Evolutionary conservation across 2,797 vertebrate species (phyloP).

Genomic region (Enteromius fasciolatus): DNA sequence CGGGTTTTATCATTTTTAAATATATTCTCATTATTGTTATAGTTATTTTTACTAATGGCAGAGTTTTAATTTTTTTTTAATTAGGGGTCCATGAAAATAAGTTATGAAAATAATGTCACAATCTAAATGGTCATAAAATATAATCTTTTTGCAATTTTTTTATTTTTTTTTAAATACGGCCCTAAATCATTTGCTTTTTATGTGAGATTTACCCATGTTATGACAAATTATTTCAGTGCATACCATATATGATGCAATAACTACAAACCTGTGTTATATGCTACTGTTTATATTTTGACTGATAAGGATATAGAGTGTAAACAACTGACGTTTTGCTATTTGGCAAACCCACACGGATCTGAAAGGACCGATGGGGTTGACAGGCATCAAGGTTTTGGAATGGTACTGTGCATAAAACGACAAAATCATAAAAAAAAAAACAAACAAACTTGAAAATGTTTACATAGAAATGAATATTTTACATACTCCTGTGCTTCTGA

Average conservation of each 20-base stretch:
- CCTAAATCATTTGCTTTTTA: neutral
- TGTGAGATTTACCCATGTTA: neutral
- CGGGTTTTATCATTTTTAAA: neutral
- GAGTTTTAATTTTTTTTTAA: neutral
- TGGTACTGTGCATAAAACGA: constrained; percentile 5
- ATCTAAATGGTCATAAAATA: neutral
- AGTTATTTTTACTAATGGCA: neutral
- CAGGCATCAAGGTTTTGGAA: constrained; percentile 28
- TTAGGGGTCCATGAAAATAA: neutral
- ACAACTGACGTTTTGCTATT: constrained; percentile 19
- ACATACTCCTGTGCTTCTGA: neutral
- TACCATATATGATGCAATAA: neutral
- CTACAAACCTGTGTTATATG: neutral
- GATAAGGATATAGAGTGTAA: constrained; percentile 19
- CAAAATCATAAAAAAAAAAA: neutral
- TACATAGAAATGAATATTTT: neutral
- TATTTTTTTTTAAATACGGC: too few species aligned
- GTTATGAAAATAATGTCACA: neutral
- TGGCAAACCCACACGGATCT: neutral
- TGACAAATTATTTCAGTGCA: neutral
- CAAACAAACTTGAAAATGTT: neutral
- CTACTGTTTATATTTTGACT: neutral
- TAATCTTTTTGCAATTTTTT: too few species aligned
- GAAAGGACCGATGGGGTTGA: neutral
- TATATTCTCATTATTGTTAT: neutral